Conservation (phyloP, 1,140 invertebrate species). For the Listronotus oregonensis region DNA sequence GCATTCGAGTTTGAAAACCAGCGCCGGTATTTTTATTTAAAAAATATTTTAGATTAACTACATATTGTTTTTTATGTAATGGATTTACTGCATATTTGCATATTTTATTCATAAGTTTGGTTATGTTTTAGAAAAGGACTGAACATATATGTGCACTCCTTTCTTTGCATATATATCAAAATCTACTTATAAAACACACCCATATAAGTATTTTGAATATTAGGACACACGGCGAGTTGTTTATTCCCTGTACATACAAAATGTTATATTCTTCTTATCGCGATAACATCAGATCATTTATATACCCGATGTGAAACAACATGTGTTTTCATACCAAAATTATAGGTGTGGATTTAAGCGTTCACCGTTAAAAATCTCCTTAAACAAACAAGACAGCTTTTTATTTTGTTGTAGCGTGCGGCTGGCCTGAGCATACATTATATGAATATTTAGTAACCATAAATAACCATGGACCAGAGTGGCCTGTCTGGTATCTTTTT, state of each 20-base stretch:
- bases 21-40: too few relatives aligned
- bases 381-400: constrained; percentile 13
- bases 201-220: too few relatives aligned
- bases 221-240: too few relatives aligned
- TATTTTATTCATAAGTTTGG: too few relatives aligned
- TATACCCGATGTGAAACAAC: background rate
- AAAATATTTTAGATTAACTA: too few relatives aligned
- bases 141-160: too few relatives aligned
- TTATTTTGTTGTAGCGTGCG: constrained; percentile 9
- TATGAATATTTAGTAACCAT: constrained; percentile 50
- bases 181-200: too few relatives aligned
- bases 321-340: constrained; percentile 17
- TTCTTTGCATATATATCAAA: too few relatives aligned
- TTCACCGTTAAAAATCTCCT: constrained; percentile 17
- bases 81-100: too few relatives aligned
- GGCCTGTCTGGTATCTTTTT: constrained; percentile 44
- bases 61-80: too few relatives aligned
- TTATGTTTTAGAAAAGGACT: too few relatives aligned
- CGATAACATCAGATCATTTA: constrained; percentile 13
- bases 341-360: constrained; percentile 28
- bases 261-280: background rate
- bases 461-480: constrained; percentile 45
- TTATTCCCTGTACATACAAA: background rate
- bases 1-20: too few relatives aligned
- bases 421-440: constrained; percentile 4